Base-by-base conservation (phyloP, 2,113 vertebrate species). In the Clarias batrachus region DNA sequence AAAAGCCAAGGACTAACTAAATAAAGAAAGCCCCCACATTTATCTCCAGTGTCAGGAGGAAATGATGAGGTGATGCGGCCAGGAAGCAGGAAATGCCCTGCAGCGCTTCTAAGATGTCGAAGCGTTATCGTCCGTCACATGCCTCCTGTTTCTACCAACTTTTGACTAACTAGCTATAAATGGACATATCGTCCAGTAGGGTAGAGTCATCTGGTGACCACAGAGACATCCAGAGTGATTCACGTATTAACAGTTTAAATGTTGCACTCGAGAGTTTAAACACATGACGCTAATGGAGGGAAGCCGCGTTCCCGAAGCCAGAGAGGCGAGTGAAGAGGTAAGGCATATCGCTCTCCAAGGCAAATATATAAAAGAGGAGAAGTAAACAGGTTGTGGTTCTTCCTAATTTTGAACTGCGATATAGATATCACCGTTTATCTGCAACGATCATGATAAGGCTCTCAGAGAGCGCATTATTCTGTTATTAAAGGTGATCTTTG, bases 231-330 rank as follows among this genome's bases (percentile, higher is more conserved):
- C 59, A n/a, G 33, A 17, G 30, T 83, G 33, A n/a, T 71, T 71
- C 71, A 79, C n/a, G 6, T 33, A 62, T 12, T 48, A 7, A n/a
- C 14, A 0, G 48, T 79, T 70, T 85, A 70, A 84, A 70, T 12
- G 14, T 6, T 33, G 33, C 13, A 56, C 68, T 82, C 30, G 33
- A 33, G 63, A 41, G 27, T 71, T 81, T 60, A 52, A 48, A 78
- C 83, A 82, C 17, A 76, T 83, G 74, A 84, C 8, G 57, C 81
- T 86, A 54, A 90, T 88, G 77, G 85, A 86, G 81, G 54, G 65
- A 76, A 76, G 52, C n/a, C 68, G 82, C 37, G 60, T 71, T 73
- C 54, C 52, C 80, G 68, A 30, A 21, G 68, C 77, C 27, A 16
- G 66, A 17, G 59, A 56, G 59, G 27, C 19, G 37, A 66, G 37